Conservation (phyloP, 1,140 invertebrate species). For the Luehdorfia chinensis region DNA sequence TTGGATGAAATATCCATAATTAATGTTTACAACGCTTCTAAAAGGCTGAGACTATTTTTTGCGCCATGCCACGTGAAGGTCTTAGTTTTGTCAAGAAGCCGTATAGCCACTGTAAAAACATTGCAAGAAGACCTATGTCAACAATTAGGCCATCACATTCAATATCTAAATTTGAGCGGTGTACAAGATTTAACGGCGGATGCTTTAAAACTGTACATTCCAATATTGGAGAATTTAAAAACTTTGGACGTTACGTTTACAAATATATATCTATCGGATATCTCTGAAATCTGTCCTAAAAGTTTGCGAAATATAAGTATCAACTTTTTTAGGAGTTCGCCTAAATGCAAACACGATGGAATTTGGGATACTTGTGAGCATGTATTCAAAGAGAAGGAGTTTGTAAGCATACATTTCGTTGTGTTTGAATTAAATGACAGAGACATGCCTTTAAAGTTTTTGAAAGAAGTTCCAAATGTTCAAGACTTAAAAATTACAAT, state of each 20-base stretch:
- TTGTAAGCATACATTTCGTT: slow-evolving; percentile 23
- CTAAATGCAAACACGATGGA: slow-evolving; percentile 13
- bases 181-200: slow-evolving; percentile 21
- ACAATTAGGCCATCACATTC: slow-evolving; percentile 18
- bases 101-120: slow-evolving; percentile 17
- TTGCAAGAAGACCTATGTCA: slow-evolving; percentile 19
- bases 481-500: slow-evolving; percentile 28
- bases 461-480: slow-evolving; percentile 17
- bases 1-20: slow-evolving; percentile 27
- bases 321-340: slow-evolving; percentile 25
- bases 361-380: slow-evolving; percentile 10
- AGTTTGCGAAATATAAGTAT: slow-evolving; percentile 23
- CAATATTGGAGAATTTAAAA: slow-evolving; percentile 17
- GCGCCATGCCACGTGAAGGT: slow-evolving; percentile 23
- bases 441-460: slow-evolving; percentile 21
- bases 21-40: slow-evolving; percentile 22
- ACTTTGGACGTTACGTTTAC: slow-evolving; percentile 27
- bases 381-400: slow-evolving; percentile 18
- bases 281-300: slow-evolving; percentile 21
- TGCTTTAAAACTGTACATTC: slow-evolving; percentile 18
- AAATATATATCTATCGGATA: slow-evolving; percentile 23
- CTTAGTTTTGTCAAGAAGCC: slow-evolving; percentile 23
- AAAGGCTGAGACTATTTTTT: slow-evolving; percentile 21
- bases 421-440: slow-evolving; percentile 23
- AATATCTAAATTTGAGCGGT: slow-evolving; percentile 24